Evolutionary conservation across 2,888 invertebrate genomes (phyloP), one percentile per base, ranked within the genome.

Genomic region (Auanema sp.): DNA sequence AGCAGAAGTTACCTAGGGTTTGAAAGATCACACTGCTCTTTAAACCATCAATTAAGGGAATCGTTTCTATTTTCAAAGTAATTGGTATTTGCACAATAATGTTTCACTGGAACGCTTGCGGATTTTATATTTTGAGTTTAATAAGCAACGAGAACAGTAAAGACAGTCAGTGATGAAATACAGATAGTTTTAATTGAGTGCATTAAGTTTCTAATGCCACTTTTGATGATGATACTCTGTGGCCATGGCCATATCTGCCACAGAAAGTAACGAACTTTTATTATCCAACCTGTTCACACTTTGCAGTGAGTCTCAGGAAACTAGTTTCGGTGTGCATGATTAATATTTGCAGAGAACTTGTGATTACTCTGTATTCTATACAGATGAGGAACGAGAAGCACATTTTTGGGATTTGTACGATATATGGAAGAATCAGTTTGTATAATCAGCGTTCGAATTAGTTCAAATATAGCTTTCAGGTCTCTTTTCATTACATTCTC

Each of bases 51-150:
- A 11, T 55, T 5, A 25, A 40, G 33, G 14, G 25, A 6, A 53
- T 53, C 14, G 53, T 63, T 16, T 42, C 58, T 14, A 16, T 51
- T 42, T 18, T 11, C 24, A 41, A 40, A 43, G n/a, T 63, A 1
- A 16, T 64, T 14, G 44, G 40, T n/a, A 63, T 58, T 41, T 64
- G 54, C 16, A 40, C 24, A 11, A 18, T 59, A 14, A 24, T 80
- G 8, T 81, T 81, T 58, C 81, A 81, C 53, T 71, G 74, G 69
- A 78, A 78, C 58, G 78, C 78, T 6, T 77, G 77, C 58, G 71
- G 63, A 6, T 78, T 72, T 47, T 78, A 71, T 52, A 62, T 68
- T 25, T 63, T 69, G 51, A 68, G 71, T 53, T 64, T 66, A 50
- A 58, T 58, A 53, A 60, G 60, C 40, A 58, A 58, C 3, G 62